Evolutionary conservation across 2,888 invertebrate genomes (phyloP).

Genomic region (Yponomeuta cagnagella): DNA sequence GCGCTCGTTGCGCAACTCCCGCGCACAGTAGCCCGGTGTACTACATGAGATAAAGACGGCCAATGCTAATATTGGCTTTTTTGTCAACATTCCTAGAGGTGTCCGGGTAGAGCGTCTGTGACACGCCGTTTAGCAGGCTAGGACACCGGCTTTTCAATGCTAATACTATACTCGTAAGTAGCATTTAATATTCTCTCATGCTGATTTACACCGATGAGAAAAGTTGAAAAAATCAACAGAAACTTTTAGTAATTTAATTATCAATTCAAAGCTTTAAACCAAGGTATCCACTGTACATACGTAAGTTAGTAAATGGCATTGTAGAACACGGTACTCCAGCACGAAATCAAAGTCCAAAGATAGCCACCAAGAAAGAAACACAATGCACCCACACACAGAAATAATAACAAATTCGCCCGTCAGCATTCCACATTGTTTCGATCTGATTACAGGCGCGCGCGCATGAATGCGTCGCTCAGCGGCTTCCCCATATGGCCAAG

Average conservation of each 20-base stretch:
- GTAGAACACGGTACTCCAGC: not conserved
- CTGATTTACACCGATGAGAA: no score
- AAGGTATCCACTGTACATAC: no score
- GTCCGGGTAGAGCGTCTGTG: not conserved
- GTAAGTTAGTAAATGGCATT: no score
- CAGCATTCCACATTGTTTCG: conserved; percentile 46
- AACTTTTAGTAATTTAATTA: no score
- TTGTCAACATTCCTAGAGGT: not conserved
- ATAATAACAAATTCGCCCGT: conserved; percentile 27
- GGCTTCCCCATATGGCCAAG: conserved; percentile 74
- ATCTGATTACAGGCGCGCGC: conserved; percentile 63
- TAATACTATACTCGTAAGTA: no score
- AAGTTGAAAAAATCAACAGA: no score
- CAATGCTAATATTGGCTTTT: not conserved
- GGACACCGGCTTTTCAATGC: not conserved
- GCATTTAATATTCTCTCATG: no score
- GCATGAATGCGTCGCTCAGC: conserved; percentile 66
- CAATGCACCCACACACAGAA: not conserved
- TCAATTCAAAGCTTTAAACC: no score
- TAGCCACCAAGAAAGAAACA: not conserved
- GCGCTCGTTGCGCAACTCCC: conserved; percentile 6
- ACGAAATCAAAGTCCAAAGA: not conserved
- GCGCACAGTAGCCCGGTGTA: conserved; percentile 5
- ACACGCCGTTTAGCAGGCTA: not conserved
- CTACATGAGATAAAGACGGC: not conserved